Conservation (phyloP, 2,113 vertebrate genomes). For the Nematolebias whitei region DNA sequence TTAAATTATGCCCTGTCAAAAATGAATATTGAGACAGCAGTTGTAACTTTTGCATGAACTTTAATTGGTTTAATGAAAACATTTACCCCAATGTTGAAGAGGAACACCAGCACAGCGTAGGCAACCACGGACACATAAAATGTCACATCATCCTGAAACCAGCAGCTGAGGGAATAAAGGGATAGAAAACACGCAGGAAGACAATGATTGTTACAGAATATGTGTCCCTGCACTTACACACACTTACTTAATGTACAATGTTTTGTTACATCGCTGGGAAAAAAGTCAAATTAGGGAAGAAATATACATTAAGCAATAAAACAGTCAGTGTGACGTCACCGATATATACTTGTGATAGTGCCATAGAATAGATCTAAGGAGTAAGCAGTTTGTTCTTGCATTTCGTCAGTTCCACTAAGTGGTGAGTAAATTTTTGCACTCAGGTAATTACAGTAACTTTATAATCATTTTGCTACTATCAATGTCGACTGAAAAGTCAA, state of each 20-base stretch:
- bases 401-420: background rate
- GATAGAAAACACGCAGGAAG: background rate
- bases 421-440: background rate
- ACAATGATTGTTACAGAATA: background rate
- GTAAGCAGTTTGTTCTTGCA: background rate
- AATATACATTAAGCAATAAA: background rate
- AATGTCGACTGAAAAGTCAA: too few species aligned
- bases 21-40: background rate
- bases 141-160: slow-evolving; percentile 81
- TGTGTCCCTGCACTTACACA: too few species aligned
- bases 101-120: slow-evolving; percentile 84
- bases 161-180: slow-evolving; percentile 80
- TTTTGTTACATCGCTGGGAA: background rate
- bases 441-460: background rate
- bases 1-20: too few species aligned
- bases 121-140: slow-evolving; percentile 87
- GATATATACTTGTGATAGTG: background rate
- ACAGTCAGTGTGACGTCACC: background rate
- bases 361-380: background rate
- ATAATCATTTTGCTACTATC: too few species aligned
- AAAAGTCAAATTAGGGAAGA: background rate
- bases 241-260: background rate
- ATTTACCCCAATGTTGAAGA: slow-evolving; percentile 80
- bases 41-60: background rate
- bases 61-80: background rate